These are phyloP conservation scores for Oryzias woworae DNA, from an alignment of 2,113 vertebrate species.

Conservation along the genomic window DNA sequence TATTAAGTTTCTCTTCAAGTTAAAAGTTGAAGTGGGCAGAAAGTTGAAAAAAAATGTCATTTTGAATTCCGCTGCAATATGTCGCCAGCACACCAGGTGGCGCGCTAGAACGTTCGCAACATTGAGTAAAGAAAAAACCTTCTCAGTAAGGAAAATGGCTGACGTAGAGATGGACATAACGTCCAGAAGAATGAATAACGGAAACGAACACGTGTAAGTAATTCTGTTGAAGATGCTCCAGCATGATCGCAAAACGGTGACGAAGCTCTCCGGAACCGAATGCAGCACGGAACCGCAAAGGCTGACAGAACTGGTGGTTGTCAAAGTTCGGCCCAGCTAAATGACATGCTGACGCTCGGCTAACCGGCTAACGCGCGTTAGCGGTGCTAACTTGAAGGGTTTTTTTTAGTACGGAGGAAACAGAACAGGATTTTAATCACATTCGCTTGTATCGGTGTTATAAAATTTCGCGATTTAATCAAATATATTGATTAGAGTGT, in stretches of 20 bases:
- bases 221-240: slow-evolving; percentile 3
- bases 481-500: rapidly evolving
- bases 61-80: background rate
- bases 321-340: slow-evolving; percentile 36
- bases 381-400: slow-evolving; percentile 11
- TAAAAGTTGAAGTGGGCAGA: no score
- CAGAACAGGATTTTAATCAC: rapidly evolving
- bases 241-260: rapidly evolving
- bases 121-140: background rate
- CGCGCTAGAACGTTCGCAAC: background rate
- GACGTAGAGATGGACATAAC: slow-evolving; percentile 74
- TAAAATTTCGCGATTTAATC: rapidly evolving
- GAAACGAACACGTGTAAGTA: slow-evolving; percentile 76
- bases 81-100: slow-evolving; percentile 32
- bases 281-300: background rate
- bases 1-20: no score
- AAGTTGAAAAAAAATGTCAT: no score
- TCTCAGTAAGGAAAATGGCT: slow-evolving; percentile 71
- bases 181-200: slow-evolving; percentile 77
- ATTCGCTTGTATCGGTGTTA: background rate
- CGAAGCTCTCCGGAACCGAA: rapidly evolving
- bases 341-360: slow-evolving; percentile 19
- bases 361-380: slow-evolving; percentile 32
- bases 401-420: background rate
- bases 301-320: slow-evolving; percentile 5